Conservation (phyloP, 2,888 invertebrate genomes). For the Pasiphila rectangulata region DNA sequence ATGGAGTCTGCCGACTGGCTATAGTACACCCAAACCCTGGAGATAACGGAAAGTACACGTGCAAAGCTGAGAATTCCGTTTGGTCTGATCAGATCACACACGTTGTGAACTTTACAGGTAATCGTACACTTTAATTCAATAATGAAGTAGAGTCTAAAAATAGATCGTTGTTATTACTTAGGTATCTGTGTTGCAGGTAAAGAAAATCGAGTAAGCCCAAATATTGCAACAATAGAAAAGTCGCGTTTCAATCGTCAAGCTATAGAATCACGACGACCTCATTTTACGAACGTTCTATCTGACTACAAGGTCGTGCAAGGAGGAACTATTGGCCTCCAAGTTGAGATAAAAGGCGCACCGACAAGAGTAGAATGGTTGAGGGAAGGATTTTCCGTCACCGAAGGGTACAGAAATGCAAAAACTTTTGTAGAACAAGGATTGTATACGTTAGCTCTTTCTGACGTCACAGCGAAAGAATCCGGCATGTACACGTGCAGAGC, state of each 20-base stretch:
- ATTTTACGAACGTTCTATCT: constrained; percentile 84
- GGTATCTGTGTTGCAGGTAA: constrained; percentile 47
- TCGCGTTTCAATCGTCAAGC: constrained; percentile 58
- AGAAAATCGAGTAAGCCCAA: constrained; percentile 53
- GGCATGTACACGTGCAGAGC: constrained; percentile 90
- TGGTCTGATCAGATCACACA: constrained; percentile 88
- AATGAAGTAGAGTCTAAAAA: too few relatives aligned
- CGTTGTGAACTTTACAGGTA: constrained; percentile 85
- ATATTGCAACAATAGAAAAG: constrained; percentile 56
- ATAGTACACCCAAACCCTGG: constrained; percentile 83
- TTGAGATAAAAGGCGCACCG: constrained; percentile 86
- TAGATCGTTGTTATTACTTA: too few relatives aligned
- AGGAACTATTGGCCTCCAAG: constrained; percentile 90
- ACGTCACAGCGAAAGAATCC: constrained; percentile 86
- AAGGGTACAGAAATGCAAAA: constrained; percentile 82
- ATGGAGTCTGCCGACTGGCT: constrained; percentile 86
- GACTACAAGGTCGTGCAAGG: constrained; percentile 88
- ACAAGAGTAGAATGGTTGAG: constrained; percentile 89
- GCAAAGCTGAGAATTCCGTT: constrained; percentile 86
- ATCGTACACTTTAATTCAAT: constrained; percentile 22
- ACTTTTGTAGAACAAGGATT: constrained; percentile 85
- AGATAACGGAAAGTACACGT: constrained; percentile 88
- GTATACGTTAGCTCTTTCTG: constrained; percentile 86
- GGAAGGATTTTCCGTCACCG: constrained; percentile 81
- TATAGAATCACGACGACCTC: constrained; percentile 82